These are phyloP conservation scores for Patagioenas fasciata DNA, from an alignment of 2,113 vertebrate genomes.

Conservation along the genomic window DNA sequence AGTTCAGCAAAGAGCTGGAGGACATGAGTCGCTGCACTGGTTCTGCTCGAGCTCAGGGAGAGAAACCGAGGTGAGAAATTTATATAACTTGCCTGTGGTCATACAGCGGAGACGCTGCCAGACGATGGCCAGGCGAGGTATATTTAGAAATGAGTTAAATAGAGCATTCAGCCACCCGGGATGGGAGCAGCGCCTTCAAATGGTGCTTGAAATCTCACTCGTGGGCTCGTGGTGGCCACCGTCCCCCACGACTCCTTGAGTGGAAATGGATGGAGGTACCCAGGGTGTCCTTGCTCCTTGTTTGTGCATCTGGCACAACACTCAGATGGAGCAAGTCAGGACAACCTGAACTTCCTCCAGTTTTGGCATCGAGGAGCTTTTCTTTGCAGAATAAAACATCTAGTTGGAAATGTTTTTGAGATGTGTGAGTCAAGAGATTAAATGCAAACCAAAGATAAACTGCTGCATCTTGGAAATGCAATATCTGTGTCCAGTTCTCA, in stretches of 20 bases:
- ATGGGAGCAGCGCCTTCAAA: background rate
- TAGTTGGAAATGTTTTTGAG: background rate
- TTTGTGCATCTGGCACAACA: rapidly evolving
- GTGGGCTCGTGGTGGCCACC: background rate
- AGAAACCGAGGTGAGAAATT: slow-evolving; percentile 29
- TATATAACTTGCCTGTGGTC: background rate
- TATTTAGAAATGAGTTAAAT: slow-evolving; percentile 41
- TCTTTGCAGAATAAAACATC: background rate
- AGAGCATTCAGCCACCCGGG: background rate
- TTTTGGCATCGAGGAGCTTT: background rate
- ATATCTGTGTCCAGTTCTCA: background rate
- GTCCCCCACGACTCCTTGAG: background rate
- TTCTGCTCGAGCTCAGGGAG: background rate
- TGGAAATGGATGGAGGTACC: background rate
- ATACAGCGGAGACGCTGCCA: background rate
- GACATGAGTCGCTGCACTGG: background rate
- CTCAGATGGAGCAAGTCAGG: background rate
- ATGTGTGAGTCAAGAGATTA: background rate
- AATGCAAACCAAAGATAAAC: background rate
- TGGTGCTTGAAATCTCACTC: background rate
- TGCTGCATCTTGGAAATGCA: background rate
- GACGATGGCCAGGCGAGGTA: background rate
- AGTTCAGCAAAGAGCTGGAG: slow-evolving; percentile 13
- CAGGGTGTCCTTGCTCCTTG: background rate
- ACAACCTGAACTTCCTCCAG: background rate